Evolutionary conservation across 2,888 invertebrate species (phyloP), one percentile per base, ranked within the genome.

Genomic region (Chloroclysta siterata): DNA sequence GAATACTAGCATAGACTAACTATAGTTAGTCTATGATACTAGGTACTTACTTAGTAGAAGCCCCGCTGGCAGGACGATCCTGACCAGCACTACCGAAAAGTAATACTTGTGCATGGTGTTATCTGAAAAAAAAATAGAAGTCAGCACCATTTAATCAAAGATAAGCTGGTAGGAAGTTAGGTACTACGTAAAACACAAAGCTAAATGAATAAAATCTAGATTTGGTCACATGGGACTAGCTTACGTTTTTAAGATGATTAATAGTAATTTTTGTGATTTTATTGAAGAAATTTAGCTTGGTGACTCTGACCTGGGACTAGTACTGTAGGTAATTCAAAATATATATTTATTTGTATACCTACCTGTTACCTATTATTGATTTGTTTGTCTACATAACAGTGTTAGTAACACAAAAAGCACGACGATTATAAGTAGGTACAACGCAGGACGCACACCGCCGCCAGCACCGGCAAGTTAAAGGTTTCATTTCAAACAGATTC

Each of bases 1-100:
- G n/a, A n/a, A n/a, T n/a, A n/a, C n/a, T n/a, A n/a, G n/a, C n/a
- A n/a, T n/a, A n/a, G n/a, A n/a, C n/a, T n/a, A n/a, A n/a, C n/a
- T n/a, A n/a, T n/a, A n/a, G n/a, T n/a, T n/a, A n/a, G n/a, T n/a
- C n/a, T n/a, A n/a, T n/a, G n/a, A n/a, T n/a, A n/a, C 7, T 42
- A 54, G 14, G 53, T 67, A 89, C 91, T 91, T 79, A 93, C 92
- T 86, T 7, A 91, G 70, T 39, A 93, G 76, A 14, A 91, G 80
- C 60, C 83, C 84, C 10, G 81, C 79, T 67, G 92, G 92, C 58
- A 92, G 77, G 64, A 91, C 77, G 58, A 89, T 44, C 53, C 91
- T 82, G 75, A 89, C 84, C 72, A 92, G 74, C 69, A 88, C 66
- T 68, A 87, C 61, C 39, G 83, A 71, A 57, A 86, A 65, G 62